phyloP scores from a whole-genome alignment of 1,140 invertebrate species.

The Brachionus rubens region DNA sequence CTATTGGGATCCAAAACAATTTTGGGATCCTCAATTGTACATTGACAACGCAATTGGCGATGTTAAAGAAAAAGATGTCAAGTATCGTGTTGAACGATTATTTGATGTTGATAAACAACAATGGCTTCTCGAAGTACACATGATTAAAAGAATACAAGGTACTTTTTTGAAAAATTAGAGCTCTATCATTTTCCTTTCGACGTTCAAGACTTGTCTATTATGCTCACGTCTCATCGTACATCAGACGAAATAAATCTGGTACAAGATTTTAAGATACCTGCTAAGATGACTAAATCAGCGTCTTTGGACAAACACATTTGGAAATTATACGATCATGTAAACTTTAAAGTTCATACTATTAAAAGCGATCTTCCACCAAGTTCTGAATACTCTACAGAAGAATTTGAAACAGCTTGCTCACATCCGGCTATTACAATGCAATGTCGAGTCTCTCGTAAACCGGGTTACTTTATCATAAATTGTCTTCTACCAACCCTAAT shows the following conservation, averaged over 20 bases:
- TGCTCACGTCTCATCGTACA: slow-evolving; percentile 10
- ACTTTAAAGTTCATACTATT: background rate
- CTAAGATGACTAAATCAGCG: slow-evolving; percentile 13
- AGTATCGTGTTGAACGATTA: background rate
- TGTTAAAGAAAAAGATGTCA: slow-evolving; percentile 36
- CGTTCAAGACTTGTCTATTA: slow-evolving; percentile 27
- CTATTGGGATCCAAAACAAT: background rate
- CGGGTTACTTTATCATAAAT: slow-evolving; percentile 12
- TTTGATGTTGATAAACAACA: background rate
- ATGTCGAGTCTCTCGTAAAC: slow-evolving; percentile 13
- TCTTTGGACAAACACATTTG: slow-evolving; percentile 25
- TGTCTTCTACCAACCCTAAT: slow-evolving; percentile 1
- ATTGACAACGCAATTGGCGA: slow-evolving; percentile 7
- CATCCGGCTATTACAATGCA: slow-evolving; percentile 22
- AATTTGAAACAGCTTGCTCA: slow-evolving; percentile 16
- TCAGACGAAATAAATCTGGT: slow-evolving; percentile 8
- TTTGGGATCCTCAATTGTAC: slow-evolving; percentile 12
- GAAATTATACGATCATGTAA: slow-evolving; percentile 20
- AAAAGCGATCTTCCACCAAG: background rate
- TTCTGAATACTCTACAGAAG: background rate
- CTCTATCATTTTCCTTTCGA: slow-evolving; percentile 32
- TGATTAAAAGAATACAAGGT: slow-evolving; percentile 28
- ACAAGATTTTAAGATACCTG: background rate
- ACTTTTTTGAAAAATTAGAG: slow-evolving; percentile 29
- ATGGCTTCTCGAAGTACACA: slow-evolving; percentile 3